phyloP scores from a whole-genome alignment of 2,888 invertebrate genomes.

The Hydriomena furcata region DNA sequence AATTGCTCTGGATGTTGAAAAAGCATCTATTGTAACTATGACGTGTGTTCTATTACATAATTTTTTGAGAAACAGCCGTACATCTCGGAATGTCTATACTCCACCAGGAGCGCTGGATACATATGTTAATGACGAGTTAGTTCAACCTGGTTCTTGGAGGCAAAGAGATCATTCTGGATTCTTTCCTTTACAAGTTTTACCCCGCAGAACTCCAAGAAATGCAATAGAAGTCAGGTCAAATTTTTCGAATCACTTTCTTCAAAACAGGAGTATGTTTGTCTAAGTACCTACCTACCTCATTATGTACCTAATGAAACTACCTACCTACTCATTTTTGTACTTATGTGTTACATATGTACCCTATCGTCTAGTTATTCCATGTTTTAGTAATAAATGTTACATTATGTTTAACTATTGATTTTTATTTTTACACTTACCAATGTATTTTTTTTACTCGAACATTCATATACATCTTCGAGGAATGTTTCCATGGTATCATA shows the following conservation, averaged over 20 bases:
- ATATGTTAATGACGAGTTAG: not conserved
- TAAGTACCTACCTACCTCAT: no score
- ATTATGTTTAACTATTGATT: no score
- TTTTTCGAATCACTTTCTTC: not conserved
- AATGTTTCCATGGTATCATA: constrained; percentile 1
- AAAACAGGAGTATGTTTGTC: no score
- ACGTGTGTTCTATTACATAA: constrained; percentile 4
- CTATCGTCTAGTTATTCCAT: no score
- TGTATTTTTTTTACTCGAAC: no score
- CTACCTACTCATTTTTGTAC: no score
- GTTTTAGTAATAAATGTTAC: no score
- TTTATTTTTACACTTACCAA: no score
- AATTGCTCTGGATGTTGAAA: not conserved
- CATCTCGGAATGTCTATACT: not conserved
- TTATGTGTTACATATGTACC: no score
- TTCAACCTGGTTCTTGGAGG: not conserved
- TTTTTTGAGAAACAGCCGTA: not conserved
- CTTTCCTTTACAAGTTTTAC: not conserved
- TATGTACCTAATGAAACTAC: no score
- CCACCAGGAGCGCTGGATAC: not conserved
- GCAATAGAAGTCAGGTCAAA: not conserved
- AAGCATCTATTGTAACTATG: not conserved
- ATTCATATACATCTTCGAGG: not conserved
- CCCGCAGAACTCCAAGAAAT: constrained; percentile 1
- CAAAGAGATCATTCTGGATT: not conserved